Conservation (phyloP, 2,797 vertebrate genomes). For the Scomberomorus guttatus region DNA sequence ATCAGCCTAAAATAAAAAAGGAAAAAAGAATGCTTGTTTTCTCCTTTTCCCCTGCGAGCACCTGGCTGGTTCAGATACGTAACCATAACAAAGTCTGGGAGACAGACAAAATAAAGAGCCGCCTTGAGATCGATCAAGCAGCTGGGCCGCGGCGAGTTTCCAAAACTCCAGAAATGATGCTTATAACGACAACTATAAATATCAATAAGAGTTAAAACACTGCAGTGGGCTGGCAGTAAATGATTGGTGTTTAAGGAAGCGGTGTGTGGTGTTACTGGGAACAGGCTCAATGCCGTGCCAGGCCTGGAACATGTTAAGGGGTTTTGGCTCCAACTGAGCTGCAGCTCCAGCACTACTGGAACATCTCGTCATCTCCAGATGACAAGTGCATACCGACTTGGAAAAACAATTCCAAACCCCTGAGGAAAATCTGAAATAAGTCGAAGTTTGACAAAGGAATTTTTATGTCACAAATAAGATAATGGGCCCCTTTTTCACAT, state of each 20-base stretch:
- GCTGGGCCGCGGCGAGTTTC: slow-evolving; percentile 11
- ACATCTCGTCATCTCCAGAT: slow-evolving; percentile 37
- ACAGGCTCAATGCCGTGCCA: slow-evolving; percentile 26
- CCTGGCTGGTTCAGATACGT: slow-evolving; percentile 20
- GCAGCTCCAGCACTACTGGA: slow-evolving; percentile 18
- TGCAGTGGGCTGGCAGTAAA: slow-evolving; percentile 24
- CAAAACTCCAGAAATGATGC: slow-evolving; percentile 26
- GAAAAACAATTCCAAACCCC: slow-evolving; percentile 38
- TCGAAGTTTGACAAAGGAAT: neutral
- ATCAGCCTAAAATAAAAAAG: slow-evolving; percentile 30
- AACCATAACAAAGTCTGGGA: slow-evolving; percentile 46
- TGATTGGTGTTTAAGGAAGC: slow-evolving; percentile 28
- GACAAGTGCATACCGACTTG: slow-evolving; percentile 32
- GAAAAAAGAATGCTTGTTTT: slow-evolving; percentile 24
- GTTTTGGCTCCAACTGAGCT: slow-evolving; percentile 13
- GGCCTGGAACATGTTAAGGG: slow-evolving; percentile 61
- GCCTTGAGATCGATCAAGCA: neutral
- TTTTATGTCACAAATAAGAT: slow-evolving; percentile 5
- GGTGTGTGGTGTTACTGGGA: slow-evolving; percentile 32
- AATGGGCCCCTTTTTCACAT: neutral
- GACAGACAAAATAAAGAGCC: slow-evolving; percentile 35
- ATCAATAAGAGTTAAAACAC: slow-evolving; percentile 3
- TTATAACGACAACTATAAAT: slow-evolving; percentile 14
- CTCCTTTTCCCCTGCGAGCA: neutral
- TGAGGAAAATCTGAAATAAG: neutral